These are phyloP conservation scores for Passer domesticus DNA, from an alignment of 2,113 vertebrate genomes.

Conservation along the genomic window DNA sequence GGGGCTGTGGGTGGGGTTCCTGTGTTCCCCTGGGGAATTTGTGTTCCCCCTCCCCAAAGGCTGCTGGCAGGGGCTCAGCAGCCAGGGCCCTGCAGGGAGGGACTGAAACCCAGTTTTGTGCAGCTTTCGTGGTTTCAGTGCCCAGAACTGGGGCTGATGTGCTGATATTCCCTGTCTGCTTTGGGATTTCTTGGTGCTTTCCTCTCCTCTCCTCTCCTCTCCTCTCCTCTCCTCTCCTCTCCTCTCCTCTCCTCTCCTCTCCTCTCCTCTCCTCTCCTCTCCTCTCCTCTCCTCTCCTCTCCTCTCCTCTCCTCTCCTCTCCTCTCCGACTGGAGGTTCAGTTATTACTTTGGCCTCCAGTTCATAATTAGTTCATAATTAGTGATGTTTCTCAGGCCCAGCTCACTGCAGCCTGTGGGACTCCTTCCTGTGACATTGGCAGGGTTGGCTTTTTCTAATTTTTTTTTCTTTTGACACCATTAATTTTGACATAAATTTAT, in stretches of 20 bases:
- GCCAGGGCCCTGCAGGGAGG: not conserved
- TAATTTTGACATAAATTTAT: not conserved
- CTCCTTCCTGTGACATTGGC: not conserved
- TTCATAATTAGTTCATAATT: not conserved
- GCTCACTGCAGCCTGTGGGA: not conserved
- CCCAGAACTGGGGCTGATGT: not conserved
- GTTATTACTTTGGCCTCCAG: not conserved
- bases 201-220: not conserved
- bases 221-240: not conserved
- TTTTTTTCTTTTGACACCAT: not conserved
- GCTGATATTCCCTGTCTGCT: not conserved
- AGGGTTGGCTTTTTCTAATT: not conserved
- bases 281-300: not conserved
- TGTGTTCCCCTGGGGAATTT: rapidly evolving
- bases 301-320: not conserved
- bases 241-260: not conserved
- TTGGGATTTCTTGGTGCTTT: not conserved
- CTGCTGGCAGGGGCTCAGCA: not conserved
- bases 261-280: not conserved
- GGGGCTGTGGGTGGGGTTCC: not conserved
- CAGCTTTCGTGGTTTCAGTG: not conserved
- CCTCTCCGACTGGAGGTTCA: not conserved
- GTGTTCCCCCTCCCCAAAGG: not conserved
- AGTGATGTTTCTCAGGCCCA: not conserved
- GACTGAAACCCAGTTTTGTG: not conserved